phyloP scores from a whole-genome alignment of 2,113 vertebrate genomes.

The Microcebus tavaratra region DNA sequence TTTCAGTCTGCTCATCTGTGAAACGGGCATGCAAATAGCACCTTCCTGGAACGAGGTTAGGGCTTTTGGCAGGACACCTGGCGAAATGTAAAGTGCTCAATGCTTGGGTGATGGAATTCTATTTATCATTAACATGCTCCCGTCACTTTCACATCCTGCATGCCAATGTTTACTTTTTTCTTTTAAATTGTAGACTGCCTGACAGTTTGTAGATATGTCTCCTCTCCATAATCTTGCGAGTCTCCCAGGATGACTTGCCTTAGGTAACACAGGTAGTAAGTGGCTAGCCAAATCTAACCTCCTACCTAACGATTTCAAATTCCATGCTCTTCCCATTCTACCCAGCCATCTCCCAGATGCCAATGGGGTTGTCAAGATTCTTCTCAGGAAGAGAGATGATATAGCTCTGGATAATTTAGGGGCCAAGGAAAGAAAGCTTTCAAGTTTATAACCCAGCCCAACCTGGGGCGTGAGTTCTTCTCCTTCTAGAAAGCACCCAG shows the following conservation, averaged over 20 bases:
- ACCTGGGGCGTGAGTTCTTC: not conserved
- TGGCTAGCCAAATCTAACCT: slow-evolving; percentile 34
- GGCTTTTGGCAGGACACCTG: not conserved
- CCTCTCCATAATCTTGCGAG: slow-evolving; percentile 5
- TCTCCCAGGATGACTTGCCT: not conserved
- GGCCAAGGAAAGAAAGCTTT: slow-evolving; percentile 53
- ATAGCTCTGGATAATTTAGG: slow-evolving; percentile 65
- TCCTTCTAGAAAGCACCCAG: slow-evolving; percentile 4
- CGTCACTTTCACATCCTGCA: not conserved
- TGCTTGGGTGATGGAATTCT: not conserved
- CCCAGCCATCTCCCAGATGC: slow-evolving; percentile 19
- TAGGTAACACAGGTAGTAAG: slow-evolving; percentile 36
- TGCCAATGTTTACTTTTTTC: not conserved
- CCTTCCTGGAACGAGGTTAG: not conserved
- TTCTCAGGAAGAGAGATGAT: slow-evolving; percentile 59
- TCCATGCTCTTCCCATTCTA: slow-evolving; percentile 23
- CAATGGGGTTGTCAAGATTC: slow-evolving; percentile 60
- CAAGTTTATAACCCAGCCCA: slow-evolving; percentile 41
- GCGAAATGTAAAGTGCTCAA: not conserved
- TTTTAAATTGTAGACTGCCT: not conserved
- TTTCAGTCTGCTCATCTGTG: not conserved
- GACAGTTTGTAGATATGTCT: not conserved
- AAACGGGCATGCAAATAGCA: not conserved
- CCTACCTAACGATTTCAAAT: slow-evolving; percentile 53
- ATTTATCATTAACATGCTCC: not conserved